Conservation (phyloP, 2,797 vertebrate genomes). For the Telmatherina bonti region DNA sequence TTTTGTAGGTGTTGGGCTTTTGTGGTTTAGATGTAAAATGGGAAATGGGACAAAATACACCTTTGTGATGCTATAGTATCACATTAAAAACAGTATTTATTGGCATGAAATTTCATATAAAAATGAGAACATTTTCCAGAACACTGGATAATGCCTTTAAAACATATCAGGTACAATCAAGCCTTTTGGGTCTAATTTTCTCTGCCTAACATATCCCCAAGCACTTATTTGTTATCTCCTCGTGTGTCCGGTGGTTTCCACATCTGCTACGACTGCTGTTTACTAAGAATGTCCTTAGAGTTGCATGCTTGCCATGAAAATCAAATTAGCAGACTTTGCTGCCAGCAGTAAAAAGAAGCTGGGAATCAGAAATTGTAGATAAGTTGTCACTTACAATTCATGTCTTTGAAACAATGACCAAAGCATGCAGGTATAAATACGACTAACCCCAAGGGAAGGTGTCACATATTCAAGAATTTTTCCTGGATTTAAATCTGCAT, state of each 20-base stretch:
- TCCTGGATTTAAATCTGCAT: conserved; percentile 65
- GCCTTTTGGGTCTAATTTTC: not conserved
- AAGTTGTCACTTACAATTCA: conserved; percentile 49
- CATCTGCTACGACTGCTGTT: conserved; percentile 32
- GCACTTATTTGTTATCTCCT: conserved; percentile 1
- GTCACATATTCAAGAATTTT: conserved; percentile 56
- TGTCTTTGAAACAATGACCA: conserved; percentile 49
- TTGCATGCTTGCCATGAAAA: conserved; percentile 32
- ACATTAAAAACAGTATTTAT: not conserved
- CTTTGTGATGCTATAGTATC: not conserved
- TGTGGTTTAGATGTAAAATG: not conserved
- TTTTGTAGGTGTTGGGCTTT: not conserved
- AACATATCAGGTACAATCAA: not conserved
- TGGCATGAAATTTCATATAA: not conserved
- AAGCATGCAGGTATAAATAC: conserved; percentile 33
- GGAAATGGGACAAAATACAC: not conserved
- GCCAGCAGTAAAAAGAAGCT: conserved; percentile 5
- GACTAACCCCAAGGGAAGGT: conserved; percentile 42
- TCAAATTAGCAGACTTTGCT: conserved; percentile 31
- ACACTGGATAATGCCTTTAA: not conserved
- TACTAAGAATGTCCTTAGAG: conserved; percentile 15
- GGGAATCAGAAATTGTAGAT: conserved; percentile 28
- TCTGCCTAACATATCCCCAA: not conserved
- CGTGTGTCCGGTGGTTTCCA: conserved; percentile 10
- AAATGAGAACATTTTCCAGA: not conserved